Evolutionary conservation across 2,113 vertebrate genomes (phyloP), one percentile per base, ranked within the genome.

Genomic region (Morphnarchus princeps): DNA sequence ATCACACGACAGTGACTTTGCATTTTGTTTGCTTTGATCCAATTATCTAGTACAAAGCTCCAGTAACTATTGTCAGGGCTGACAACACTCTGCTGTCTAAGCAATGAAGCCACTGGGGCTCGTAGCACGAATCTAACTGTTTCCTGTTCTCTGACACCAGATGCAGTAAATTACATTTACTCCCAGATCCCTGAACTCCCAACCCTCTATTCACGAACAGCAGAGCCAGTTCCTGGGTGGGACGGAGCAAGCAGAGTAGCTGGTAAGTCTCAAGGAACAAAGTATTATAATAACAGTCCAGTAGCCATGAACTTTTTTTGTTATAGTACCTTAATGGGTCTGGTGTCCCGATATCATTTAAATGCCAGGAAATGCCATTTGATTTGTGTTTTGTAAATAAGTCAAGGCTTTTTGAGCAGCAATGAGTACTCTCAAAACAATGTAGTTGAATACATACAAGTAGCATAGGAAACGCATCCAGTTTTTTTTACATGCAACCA

Each of bases 101-200:
- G 98, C 98, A 98, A 81, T 92, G 95, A 98, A 97, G 89, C 95
- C 93, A 84, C 36, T 93, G 90, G 95, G 95, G 89, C 95, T 97
- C 54, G 2, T 82, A 83, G 74, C 95, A 98, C 74, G 2, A 97
- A 92, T 97, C 97, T 97, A 97, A 98, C 98, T 98, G 95, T 97
- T 98, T 98, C 97, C 97, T 98, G 93, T 98, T 98, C 96, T 98
- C 97, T 97, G 95, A 98, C 97, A 96, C 97, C 97, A 99, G 98
- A 99, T 98, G 98, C 98, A 95, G 98, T 98, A 98, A 98, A 97
- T 98, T 98, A 97, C 97, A 97, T 98, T 98, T 98, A 98, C 97
- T 98, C 98, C 87, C 98, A 98, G 98, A 98, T 98, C 97, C 98
- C 98, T 72, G 87, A 98, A 97, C 97, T 98, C 97, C 97, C 98